These are phyloP conservation scores for Mungos mungo DNA, from an alignment of 2,113 vertebrate genomes.

Conservation along the genomic window DNA sequence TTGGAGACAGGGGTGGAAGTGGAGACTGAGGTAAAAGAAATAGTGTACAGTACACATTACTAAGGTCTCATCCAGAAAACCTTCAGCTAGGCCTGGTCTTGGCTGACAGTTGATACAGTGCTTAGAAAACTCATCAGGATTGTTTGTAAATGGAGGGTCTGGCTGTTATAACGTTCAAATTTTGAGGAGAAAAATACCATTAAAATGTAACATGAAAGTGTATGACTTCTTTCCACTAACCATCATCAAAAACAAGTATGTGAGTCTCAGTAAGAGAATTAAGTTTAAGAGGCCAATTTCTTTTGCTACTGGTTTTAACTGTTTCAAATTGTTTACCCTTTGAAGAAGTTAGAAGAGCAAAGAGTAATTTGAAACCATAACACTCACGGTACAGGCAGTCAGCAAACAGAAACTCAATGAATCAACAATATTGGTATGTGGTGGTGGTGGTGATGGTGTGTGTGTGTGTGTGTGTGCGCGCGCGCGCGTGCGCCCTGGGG, in stretches of 20 bases:
- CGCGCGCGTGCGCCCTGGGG: not conserved
- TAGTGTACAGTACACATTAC: not conserved
- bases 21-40: not conserved
- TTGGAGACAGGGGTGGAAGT: not conserved
- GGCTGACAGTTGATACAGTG: not conserved
- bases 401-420: constrained; percentile 64
- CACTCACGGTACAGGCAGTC: not conserved
- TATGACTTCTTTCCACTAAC: not conserved
- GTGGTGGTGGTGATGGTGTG: not conserved
- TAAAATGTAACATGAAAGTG: not conserved
- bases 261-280: not conserved
- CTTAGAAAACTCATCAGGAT: not conserved
- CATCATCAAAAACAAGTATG: not conserved
- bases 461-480: not conserved
- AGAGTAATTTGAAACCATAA: constrained; percentile 66
- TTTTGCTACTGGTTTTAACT: constrained; percentile 51
- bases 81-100: not conserved
- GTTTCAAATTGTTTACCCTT: constrained; percentile 58
- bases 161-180: not conserved
- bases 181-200: not conserved
- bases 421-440: not conserved
- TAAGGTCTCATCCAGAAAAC: not conserved
- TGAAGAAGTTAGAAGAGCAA: constrained; percentile 61
- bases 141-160: not conserved
- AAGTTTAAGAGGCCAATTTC: not conserved